Conservation (phyloP, 2,113 vertebrate genomes). For the Todiramphus chloris region DNA sequence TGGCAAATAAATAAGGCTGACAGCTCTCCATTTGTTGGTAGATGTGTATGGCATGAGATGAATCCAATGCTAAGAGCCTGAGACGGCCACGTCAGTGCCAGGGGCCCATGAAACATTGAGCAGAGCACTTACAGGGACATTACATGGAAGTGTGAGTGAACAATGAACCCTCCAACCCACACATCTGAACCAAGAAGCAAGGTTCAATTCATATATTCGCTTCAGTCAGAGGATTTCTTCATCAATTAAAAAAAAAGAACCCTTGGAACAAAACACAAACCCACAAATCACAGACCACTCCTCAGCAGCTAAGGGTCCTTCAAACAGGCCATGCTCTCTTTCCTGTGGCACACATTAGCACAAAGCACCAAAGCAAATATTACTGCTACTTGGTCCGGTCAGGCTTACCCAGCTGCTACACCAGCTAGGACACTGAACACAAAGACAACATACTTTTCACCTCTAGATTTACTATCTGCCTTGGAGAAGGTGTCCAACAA, state of each 20-base stretch:
- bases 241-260: not conserved
- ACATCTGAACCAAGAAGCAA: not conserved
- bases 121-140: not conserved
- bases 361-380: not conserved
- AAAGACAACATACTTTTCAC: not conserved
- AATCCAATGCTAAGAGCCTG: not conserved
- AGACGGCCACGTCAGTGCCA: not conserved
- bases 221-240: not conserved
- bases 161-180: not conserved
- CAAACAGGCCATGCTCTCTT: not conserved
- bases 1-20: not conserved
- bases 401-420: accelerated
- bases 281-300: not conserved
- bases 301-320: not conserved
- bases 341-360: not conserved
- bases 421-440: too few species aligned
- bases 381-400: not conserved
- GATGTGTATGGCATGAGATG: not conserved
- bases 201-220: not conserved
- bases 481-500: not conserved
- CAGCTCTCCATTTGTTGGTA: not conserved
- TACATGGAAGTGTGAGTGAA: not conserved
- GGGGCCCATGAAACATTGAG: not conserved
- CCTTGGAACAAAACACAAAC: not conserved
- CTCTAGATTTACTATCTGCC: not conserved